Base-by-base conservation (phyloP, 2,797 vertebrate genomes). In the Hydrolagus colliei region DNA sequence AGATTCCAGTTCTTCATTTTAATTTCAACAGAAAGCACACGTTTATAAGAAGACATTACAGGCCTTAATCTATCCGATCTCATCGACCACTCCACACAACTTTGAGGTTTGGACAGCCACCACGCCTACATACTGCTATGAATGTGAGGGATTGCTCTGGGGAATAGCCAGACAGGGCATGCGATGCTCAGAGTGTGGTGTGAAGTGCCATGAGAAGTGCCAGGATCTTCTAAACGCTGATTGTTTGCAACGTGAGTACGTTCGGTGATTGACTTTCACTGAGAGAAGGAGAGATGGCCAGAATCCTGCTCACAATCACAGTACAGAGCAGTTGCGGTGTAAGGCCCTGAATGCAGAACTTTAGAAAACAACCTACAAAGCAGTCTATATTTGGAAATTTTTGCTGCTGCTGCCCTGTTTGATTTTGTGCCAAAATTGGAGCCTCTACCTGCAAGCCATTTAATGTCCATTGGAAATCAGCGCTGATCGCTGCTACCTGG, bases 21-120 rank as follows among this genome's bases (percentile, higher is more conserved):
- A 65, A 86, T 18, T 67, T 20, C n/a, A 84, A 89, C 92, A 99
- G 98, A 99, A 99, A 94, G 92, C 94, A 80, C 97, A 99, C 4
- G 98, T 99, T 85, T 96, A 98, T 91, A 97, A 94, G 93, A 99
- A 99, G 93, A 99, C 97, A 4, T 93, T 99, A 68, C 97, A 99
- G 91, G 97, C 98, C 9, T 87, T 99, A 91, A 97, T 99, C 90
- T 99, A 99, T 87, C 98, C 98, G 1, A 97, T 99, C 90, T 99
- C 98, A 85, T 99, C 96, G 84, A 99, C 97, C 67, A 98, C 96
- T 0, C 98, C 98, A 4, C 97, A 99, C 88, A 97, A 97, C 89
- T 99, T 99, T 2, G 98, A 99, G 90, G 95, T 99, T 52, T 99
- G 98, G 98, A 99, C 98, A 0, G 98, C 98, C 16, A 98, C 98